Conservation (phyloP, 2,797 vertebrate genomes). For the Labeo calbasu region DNA sequence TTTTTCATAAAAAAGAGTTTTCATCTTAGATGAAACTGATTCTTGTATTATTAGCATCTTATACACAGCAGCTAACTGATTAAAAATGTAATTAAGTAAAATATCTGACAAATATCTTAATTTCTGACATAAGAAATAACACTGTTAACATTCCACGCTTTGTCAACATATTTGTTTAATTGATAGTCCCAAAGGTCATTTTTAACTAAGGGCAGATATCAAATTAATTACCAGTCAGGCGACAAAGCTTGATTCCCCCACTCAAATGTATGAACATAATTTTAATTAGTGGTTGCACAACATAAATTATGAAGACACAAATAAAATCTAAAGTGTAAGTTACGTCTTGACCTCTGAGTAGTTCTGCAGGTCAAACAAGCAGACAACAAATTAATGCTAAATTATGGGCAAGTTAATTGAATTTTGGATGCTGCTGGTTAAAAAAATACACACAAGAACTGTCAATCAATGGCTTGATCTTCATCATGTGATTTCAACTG, state of each 20-base stretch:
- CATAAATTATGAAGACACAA: slow-evolving; percentile 17
- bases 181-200: slow-evolving; percentile 14
- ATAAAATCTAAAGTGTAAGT: neutral
- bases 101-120: neutral
- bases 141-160: neutral
- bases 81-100: neutral
- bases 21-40: neutral
- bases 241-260: slow-evolving; percentile 16
- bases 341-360: slow-evolving; percentile 1
- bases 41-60: neutral
- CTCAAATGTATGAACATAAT: neutral
- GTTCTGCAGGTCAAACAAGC: neutral
- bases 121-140: neutral
- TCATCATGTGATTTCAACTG: neutral
- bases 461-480: neutral
- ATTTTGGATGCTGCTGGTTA: neutral
- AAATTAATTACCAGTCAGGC: slow-evolving; percentile 16
- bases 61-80: neutral
- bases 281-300: slow-evolving; percentile 21
- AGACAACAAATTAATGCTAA: neutral
- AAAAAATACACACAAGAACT: neutral
- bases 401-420: neutral
- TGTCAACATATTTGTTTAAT: slow-evolving; percentile 17
- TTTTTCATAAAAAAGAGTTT: neutral
- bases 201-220: slow-evolving; percentile 19